Evolutionary conservation across 2,888 invertebrate genomes (phyloP).

Genomic region (Heteropelma amictum): DNA sequence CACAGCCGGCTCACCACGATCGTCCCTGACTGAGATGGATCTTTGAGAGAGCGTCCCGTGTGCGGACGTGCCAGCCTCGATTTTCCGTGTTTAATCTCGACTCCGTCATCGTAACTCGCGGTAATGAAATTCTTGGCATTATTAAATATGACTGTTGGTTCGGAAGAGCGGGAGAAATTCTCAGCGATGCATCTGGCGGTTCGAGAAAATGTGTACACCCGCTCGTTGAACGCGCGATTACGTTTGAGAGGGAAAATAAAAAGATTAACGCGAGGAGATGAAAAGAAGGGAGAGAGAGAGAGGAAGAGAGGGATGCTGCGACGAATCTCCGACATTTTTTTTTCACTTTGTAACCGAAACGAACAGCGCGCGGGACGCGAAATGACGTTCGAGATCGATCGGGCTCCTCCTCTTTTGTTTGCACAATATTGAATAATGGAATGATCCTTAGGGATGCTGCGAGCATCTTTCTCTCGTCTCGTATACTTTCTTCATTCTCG

Average conservation of each 20-base stretch:
- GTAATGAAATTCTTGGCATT: slow-evolving; percentile 74
- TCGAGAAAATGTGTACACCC: too few species aligned
- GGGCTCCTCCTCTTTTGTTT: slow-evolving; percentile 2
- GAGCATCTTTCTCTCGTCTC: background rate
- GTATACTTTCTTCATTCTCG: background rate
- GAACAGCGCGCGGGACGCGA: slow-evolving; percentile 30
- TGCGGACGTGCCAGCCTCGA: slow-evolving; percentile 23
- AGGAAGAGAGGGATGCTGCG: slow-evolving; percentile 7
- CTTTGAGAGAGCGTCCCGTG: too few species aligned
- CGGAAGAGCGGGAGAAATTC: slow-evolving; percentile 64
- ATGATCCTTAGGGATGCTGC: slow-evolving; percentile 39
- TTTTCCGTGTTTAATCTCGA: slow-evolving; percentile 49
- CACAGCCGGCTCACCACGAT: too few species aligned
- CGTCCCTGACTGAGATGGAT: too few species aligned
- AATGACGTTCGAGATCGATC: slow-evolving; percentile 29
- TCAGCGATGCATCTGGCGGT: too few species aligned
- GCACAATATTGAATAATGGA: slow-evolving; percentile 53
- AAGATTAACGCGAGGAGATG: background rate
- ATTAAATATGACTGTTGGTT: slow-evolving; percentile 70
- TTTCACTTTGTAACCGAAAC: background rate
- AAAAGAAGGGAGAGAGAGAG: background rate
- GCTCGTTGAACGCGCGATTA: too few species aligned
- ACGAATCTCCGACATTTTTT: slow-evolving; percentile 19
- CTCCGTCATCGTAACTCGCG: slow-evolving; percentile 65
- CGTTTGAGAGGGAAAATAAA: background rate